Evolutionary conservation across 2,113 vertebrate species (phyloP), one percentile per base, ranked within the genome.

Genomic region (Thalassarche chlororhynchos): DNA sequence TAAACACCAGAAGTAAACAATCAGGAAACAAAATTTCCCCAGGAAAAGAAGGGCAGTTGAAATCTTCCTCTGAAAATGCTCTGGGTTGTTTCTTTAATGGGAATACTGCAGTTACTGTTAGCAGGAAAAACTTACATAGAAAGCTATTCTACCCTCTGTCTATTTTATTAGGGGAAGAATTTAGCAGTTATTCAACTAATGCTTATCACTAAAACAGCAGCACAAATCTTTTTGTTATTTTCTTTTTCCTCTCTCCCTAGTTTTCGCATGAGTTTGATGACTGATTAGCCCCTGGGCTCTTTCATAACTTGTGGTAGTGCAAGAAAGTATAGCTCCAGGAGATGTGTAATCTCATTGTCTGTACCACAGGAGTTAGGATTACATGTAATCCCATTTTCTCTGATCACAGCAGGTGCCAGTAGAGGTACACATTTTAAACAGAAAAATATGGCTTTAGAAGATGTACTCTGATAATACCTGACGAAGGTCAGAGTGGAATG

Each of bases 131-230:
- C 4, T 44, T 60, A 52, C 18, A 60, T 62, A 60, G 36, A 46
- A 71, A 83, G 19, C 19, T 81, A 10, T 68, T 94, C 38, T 84
- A 20, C 23, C 29, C 17, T 84, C 44, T 19, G 9, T 6, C 32
- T 64, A 5, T 72, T 85, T 87, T 70, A 68, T 68, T 90, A 84
- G n/a, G 54, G 13, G 24, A 86, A 81, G 52, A 89, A 74, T 83
- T 79, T 83, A 86, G 42, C 69, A 58, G 12, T 91, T 69, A 71
- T 69, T 89, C 84, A 60, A 38, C 51, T 92, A 92, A 90, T 75
- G 68, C 55, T 96, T 93, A 96, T 87, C 91, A 90, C 68, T 68
- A 83, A 52, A 40, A 92, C 66, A 95, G 76, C 61, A 92, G 92
- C 61, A 90, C 32, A 85, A 66, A 92, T 86, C 71, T 79, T 88